Conservation (phyloP, 2,113 vertebrate genomes). For the Equus przewalskii region DNA sequence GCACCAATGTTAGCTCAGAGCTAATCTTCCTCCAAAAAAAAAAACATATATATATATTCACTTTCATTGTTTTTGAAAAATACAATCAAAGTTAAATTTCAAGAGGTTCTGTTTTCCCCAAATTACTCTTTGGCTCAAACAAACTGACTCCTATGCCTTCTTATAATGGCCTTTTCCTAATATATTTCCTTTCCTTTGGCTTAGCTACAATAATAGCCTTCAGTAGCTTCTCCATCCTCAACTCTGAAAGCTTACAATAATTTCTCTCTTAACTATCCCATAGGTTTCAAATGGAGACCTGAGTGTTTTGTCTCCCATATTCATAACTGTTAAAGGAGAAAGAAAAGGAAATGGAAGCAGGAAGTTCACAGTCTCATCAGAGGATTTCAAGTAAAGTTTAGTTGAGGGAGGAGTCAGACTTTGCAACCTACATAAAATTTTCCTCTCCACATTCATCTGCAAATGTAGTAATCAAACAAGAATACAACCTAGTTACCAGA, state of each 20-base stretch:
- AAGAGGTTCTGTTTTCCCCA: neutral
- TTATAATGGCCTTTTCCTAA: neutral
- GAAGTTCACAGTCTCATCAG: neutral
- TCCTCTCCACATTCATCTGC: neutral
- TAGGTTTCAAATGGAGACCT: neutral
- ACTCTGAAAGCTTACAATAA: neutral
- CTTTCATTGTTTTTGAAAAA: slow-evolving; percentile 43
- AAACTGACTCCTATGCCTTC: neutral
- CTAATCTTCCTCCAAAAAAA: too few relatives aligned
- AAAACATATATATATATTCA: neutral
- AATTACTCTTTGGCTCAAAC: neutral
- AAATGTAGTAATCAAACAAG: slow-evolving; percentile 29
- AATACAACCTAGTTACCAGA: slow-evolving; percentile 29
- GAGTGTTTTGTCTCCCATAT: neutral
- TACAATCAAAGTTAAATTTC: slow-evolving; percentile 31
- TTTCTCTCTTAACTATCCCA: neutral
- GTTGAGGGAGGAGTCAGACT: neutral
- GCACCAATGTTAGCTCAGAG: too few relatives aligned
- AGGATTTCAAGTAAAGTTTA: neutral
- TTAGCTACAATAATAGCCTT: neutral
- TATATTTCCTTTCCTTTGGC: slow-evolving; percentile 3
- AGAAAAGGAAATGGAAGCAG: neutral
- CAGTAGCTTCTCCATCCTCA: neutral
- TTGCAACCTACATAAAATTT: slow-evolving; percentile 37
- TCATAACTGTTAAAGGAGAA: neutral